phyloP scores from a whole-genome alignment of 2,888 invertebrate genomes.

The Villa cingulata region DNA sequence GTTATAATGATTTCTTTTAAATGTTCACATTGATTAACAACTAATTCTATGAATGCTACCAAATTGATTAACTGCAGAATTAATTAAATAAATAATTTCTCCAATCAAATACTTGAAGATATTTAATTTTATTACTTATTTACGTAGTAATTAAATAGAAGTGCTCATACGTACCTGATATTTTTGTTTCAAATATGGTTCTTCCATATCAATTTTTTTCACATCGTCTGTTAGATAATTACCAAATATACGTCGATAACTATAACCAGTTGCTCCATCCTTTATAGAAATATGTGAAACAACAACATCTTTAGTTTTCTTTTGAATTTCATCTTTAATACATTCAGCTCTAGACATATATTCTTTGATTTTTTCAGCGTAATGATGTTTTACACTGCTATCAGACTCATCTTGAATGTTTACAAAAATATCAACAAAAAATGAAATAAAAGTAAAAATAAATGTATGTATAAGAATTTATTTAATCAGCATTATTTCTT shows the following conservation, averaged over 20 bases:
- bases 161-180: conserved; percentile 64
- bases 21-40: conserved; percentile 52
- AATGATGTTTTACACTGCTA: no score
- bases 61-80: conserved; percentile 78
- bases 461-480: not conserved
- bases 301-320: conserved; percentile 57
- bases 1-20: conserved; percentile 47
- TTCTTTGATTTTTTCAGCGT: no score
- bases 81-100: no score
- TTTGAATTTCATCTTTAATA: no score
- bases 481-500: no score
- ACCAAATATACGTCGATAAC: conserved; percentile 65
- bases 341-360: no score
- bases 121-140: not conserved
- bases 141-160: no score
- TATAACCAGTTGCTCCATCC: conserved; percentile 60
- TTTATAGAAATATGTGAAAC: conserved; percentile 62
- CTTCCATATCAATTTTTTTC: conserved; percentile 59
- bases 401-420: no score
- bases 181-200: conserved; percentile 68
- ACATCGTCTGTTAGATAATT: conserved; percentile 64
- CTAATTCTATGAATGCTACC: conserved; percentile 65
- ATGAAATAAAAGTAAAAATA: not conserved
- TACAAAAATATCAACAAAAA: no score
- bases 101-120: not conserved